Conservation (phyloP, 2,797 vertebrate genomes). For the Thunnus albacares region DNA sequence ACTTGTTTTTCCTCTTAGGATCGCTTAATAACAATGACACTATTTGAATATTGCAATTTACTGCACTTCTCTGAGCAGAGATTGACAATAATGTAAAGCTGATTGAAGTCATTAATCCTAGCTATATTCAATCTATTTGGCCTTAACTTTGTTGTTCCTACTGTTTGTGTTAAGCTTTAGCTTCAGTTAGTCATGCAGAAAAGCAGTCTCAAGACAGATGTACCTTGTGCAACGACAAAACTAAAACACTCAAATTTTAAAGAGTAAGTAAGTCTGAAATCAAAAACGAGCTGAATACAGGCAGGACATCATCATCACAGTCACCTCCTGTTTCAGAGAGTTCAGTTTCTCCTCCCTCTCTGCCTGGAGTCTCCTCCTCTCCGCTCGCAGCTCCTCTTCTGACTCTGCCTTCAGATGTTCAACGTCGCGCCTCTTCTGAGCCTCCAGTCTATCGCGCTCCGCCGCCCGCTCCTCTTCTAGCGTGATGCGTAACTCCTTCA, state of each 20-base stretch:
- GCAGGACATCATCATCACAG: neutral
- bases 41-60: slow-evolving; percentile 6
- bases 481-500: slow-evolving; percentile 78
- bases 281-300: neutral
- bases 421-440: slow-evolving; percentile 70
- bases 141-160: neutral
- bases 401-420: slow-evolving; percentile 82
- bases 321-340: slow-evolving; percentile 83
- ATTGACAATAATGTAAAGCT: no score
- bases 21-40: slow-evolving; percentile 4
- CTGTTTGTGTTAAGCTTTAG: neutral
- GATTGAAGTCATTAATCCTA: no score
- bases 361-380: slow-evolving; percentile 73
- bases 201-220: neutral
- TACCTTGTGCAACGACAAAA: neutral
- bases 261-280: neutral
- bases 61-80: neutral
- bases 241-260: neutral
- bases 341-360: slow-evolving; percentile 81
- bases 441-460: slow-evolving; percentile 78
- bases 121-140: neutral
- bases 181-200: neutral
- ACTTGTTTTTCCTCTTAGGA: neutral
- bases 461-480: slow-evolving; percentile 76
- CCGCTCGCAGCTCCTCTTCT: slow-evolving; percentile 78